Conservation (phyloP, 2,888 invertebrate genomes). For the Adelognathus sp. region DNA sequence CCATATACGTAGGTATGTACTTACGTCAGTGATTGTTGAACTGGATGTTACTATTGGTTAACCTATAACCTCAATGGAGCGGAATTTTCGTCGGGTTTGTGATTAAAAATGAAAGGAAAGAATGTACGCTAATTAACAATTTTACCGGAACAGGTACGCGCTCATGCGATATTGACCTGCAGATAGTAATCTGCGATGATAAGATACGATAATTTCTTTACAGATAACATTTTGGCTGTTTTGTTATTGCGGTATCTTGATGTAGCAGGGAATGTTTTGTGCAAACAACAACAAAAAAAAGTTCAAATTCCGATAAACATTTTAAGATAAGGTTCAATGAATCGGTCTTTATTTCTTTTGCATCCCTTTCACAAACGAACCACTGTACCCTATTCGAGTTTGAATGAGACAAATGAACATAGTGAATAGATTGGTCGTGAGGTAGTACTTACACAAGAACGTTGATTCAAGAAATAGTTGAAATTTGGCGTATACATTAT, state of each 20-base stretch:
- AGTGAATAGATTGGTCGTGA: too few relatives aligned
- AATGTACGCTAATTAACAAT: not conserved
- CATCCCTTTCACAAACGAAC: too few relatives aligned
- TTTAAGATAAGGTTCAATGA: not conserved
- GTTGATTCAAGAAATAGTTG: too few relatives aligned
- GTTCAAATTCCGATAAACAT: not conserved
- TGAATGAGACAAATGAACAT: too few relatives aligned
- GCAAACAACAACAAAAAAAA: not conserved
- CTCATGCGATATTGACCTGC: not conserved
- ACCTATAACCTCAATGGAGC: conserved; percentile 32
- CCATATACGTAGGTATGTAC: conserved; percentile 88
- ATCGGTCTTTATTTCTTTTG: not conserved
- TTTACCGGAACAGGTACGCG: not conserved
- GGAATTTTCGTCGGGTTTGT: not conserved
- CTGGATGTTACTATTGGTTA: not conserved
- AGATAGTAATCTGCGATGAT: not conserved
- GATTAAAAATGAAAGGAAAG: not conserved
- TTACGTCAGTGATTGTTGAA: not conserved
- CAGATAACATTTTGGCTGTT: not conserved
- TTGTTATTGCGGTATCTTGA: not conserved
- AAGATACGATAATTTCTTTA: not conserved
- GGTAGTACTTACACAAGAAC: too few relatives aligned
- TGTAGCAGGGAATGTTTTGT: not conserved
- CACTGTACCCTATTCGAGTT: too few relatives aligned
- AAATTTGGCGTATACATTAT: too few relatives aligned